phyloP scores from a whole-genome alignment of 2,797 vertebrate species.

The Coccyzus lansbergi region DNA sequence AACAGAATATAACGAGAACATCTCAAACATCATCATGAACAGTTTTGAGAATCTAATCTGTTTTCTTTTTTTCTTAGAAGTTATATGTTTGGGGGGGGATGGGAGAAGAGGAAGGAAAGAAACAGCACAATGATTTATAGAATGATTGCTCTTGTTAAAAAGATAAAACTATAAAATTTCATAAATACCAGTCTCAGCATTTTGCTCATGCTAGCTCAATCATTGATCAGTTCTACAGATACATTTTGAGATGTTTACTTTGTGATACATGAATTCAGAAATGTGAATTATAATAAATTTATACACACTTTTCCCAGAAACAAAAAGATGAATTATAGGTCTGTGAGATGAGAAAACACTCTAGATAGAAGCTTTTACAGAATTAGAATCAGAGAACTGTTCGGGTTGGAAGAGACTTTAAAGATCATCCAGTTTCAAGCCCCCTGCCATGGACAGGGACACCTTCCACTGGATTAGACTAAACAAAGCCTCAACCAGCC shows the following conservation, averaged over 20 bases:
- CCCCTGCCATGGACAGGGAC: too few species aligned
- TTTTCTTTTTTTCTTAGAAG: neutral
- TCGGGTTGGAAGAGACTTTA: too few species aligned
- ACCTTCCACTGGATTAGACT: too few species aligned
- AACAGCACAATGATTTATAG: neutral
- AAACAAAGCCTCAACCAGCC: too few species aligned
- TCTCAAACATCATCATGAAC: neutral
- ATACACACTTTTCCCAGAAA: neutral
- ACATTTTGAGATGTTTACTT: neutral
- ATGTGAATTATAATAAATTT: neutral
- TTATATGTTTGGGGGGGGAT: neutral
- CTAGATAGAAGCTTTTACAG: neutral
- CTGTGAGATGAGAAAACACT: neutral
- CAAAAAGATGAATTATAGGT: neutral
- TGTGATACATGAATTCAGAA: neutral
- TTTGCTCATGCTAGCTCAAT: neutral
- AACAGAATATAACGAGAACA: neutral
- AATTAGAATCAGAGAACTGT: neutral
- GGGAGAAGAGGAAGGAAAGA: neutral
- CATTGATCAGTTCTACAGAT: neutral
- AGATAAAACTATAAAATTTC: neutral
- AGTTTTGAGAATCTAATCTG: neutral
- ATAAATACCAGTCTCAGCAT: neutral
- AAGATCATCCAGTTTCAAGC: too few species aligned
- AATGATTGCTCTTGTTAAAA: neutral